Evolutionary conservation across 2,888 invertebrate species (phyloP).

Genomic region (Taphrorychus bicolor): DNA sequence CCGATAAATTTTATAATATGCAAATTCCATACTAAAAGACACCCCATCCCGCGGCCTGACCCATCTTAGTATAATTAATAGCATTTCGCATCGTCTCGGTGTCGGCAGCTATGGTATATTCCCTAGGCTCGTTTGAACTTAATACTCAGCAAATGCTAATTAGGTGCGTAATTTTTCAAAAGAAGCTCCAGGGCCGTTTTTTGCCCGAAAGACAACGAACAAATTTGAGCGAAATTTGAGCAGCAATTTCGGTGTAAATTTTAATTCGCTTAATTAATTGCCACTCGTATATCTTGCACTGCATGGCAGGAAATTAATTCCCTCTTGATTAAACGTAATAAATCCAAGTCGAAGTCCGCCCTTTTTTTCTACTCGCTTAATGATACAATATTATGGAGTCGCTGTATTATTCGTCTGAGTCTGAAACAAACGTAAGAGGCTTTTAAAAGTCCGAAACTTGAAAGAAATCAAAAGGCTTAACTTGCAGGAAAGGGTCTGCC

Average conservation of each 20-base stretch:
- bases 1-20: neutral
- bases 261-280: constrained; percentile 4
- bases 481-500: no score
- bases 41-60: neutral
- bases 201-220: constrained; percentile 5
- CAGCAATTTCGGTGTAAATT: constrained; percentile 3
- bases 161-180: constrained; percentile 1
- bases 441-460: neutral
- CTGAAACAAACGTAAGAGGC: neutral
- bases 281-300: neutral
- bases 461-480: neutral
- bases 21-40: neutral
- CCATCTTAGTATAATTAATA: neutral
- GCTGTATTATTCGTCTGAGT: neutral
- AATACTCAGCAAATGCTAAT: neutral
- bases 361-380: neutral
- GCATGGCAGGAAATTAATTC: neutral
- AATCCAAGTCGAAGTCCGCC: neutral
- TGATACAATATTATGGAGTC: neutral
- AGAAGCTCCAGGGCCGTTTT: neutral
- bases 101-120: neutral
- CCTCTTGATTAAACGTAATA: constrained; percentile 2
- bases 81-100: neutral
- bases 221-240: constrained; percentile 8
- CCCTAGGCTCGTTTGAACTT: neutral